Evolutionary conservation across 2,888 invertebrate genomes (phyloP).

Genomic region (Pycnomerus fuliginosus): DNA sequence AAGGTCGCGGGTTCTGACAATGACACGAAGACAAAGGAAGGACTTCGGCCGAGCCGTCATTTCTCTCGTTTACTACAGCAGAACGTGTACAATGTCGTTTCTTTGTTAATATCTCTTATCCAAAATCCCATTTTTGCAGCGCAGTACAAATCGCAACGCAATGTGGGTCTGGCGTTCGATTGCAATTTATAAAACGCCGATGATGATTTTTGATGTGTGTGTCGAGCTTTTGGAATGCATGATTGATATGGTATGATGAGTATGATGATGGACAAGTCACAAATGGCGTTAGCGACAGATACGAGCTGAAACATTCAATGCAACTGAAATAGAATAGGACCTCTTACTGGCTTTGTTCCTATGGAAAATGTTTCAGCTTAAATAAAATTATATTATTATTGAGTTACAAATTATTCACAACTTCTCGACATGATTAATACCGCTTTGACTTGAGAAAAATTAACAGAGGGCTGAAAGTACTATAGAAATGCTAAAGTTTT

Average conservation of each 20-base stretch:
- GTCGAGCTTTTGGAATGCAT: slow-evolving; percentile 17
- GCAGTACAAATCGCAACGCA: slow-evolving; percentile 21
- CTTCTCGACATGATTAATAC: no score
- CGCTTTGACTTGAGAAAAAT: no score
- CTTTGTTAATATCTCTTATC: slow-evolving; percentile 25
- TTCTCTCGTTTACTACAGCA: slow-evolving; percentile 32
- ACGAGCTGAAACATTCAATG: slow-evolving; percentile 47
- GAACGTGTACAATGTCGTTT: slow-evolving; percentile 47
- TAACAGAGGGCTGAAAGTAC: no score
- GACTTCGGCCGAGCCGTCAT: slow-evolving; percentile 56
- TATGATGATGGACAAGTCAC: slow-evolving; percentile 34
- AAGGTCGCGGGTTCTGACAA: slow-evolving; percentile 57
- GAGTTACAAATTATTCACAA: no score
- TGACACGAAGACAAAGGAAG: slow-evolving; percentile 83
- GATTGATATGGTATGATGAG: slow-evolving; percentile 25
- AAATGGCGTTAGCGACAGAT: slow-evolving; percentile 44
- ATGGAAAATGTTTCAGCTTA: no score
- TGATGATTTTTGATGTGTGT: slow-evolving; percentile 16
- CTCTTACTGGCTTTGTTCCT: slow-evolving; percentile 54
- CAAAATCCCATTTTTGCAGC: slow-evolving; percentile 7
- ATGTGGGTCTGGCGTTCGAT: slow-evolving; percentile 12
- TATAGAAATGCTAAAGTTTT: no score
- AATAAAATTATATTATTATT: no score
- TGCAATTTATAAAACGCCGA: slow-evolving; percentile 25
- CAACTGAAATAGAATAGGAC: slow-evolving; percentile 56